Evolutionary conservation across 2,797 vertebrate genomes (phyloP).

Genomic region (Danio albolineatus): DNA sequence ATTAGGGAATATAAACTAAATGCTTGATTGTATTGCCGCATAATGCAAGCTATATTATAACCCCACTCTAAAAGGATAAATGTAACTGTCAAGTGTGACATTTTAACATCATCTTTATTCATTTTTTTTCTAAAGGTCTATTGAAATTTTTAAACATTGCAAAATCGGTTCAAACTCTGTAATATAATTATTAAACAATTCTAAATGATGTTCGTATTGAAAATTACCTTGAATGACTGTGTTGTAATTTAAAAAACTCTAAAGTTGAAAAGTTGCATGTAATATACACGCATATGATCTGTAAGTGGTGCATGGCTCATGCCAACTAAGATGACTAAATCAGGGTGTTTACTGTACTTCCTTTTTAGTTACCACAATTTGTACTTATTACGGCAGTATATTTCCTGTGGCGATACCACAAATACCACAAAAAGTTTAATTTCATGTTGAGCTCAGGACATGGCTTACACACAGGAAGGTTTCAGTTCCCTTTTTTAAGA

Average conservation of each 20-base stretch:
- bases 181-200: too few relatives aligned
- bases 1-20: too few relatives aligned
- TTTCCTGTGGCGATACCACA: slow-evolving; percentile 13
- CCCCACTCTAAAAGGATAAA: neutral
- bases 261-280: neutral
- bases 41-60: neutral
- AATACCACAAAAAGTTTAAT: neutral
- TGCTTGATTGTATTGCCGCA: too few relatives aligned
- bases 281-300: neutral
- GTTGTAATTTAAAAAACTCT: too few relatives aligned
- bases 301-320: neutral
- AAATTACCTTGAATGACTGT: too few relatives aligned
- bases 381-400: neutral
- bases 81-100: too few relatives aligned
- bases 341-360: slow-evolving; percentile 3
- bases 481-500: slow-evolving; percentile 14
- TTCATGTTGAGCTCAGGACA: neutral
- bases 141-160: neutral
- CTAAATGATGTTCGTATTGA: too few relatives aligned
- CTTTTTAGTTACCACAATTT: neutral
- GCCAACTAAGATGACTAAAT: neutral
- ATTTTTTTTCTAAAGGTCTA: neutral
- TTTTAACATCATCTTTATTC: neutral
- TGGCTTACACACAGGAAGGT: neutral
- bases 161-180: too few relatives aligned